Evolutionary conservation across 2,113 vertebrate genomes (phyloP).

Genomic region (Apteryx mantelli): DNA sequence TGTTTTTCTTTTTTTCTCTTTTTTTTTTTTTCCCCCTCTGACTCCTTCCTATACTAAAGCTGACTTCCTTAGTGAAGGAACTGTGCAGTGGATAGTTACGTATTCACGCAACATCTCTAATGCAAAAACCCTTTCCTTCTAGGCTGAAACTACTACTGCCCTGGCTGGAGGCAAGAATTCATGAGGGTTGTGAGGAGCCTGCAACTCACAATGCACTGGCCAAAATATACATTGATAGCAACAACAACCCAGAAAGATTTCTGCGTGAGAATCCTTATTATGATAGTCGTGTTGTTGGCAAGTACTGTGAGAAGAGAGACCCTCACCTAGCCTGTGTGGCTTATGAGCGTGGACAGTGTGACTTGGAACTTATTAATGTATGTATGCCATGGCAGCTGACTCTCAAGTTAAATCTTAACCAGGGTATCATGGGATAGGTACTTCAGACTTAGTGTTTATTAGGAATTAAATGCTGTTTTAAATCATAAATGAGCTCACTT

Average conservation of each 20-base stretch:
- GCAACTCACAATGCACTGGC: constrained; percentile 97
- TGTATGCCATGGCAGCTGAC: constrained; percentile 49
- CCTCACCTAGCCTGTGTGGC: constrained; percentile 97
- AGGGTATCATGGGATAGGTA: not conserved
- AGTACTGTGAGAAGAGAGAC: constrained; percentile 98
- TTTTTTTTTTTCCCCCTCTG: not conserved
- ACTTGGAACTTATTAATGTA: constrained; percentile 96
- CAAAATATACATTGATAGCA: constrained; percentile 99
- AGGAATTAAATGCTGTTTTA: too few relatives aligned
- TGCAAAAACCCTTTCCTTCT: not conserved
- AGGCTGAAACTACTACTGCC: constrained; percentile 96
- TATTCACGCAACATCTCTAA: not conserved
- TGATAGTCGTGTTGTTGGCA: constrained; percentile 96
- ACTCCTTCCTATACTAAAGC: not conserved
- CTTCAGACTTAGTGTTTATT: not conserved
- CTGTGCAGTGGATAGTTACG: not conserved
- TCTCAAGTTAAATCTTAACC: not conserved
- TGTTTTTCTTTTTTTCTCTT: too few relatives aligned
- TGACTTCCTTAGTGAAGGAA: not conserved
- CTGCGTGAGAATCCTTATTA: constrained; percentile 96
- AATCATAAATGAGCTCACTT: not conserved
- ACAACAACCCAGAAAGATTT: constrained; percentile 98
- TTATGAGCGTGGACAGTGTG: constrained; percentile 96
- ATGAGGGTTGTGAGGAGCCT: constrained; percentile 96
- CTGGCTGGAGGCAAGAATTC: constrained; percentile 97